phyloP scores from a whole-genome alignment of 2,888 invertebrate species.

The Aleiodes alternator region DNA sequence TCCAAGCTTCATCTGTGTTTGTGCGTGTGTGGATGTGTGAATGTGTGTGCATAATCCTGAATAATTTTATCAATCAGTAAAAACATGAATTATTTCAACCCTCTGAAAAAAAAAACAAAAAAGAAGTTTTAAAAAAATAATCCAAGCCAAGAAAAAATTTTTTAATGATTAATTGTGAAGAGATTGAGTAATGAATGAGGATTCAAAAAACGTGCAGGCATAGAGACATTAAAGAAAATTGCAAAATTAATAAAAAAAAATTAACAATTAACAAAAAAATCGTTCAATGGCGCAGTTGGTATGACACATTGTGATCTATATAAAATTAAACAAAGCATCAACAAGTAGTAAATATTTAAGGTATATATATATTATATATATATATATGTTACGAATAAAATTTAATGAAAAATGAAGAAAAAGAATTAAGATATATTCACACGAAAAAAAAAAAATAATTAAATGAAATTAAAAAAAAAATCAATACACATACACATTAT shows the following conservation, averaged over 20 bases:
- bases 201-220: constrained; percentile 59
- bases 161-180: constrained; percentile 35
- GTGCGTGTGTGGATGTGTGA: too few relatives aligned
- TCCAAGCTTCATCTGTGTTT: constrained; percentile 28
- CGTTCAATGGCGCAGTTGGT: constrained; percentile 70
- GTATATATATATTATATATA: constrained; percentile 52
- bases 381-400: constrained; percentile 58
- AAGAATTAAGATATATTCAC: constrained; percentile 32
- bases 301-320: constrained; percentile 74
- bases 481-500: constrained; percentile 16
- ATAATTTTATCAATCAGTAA: background rate
- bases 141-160: constrained; percentile 20
- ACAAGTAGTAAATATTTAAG: constrained; percentile 72
- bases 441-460: constrained; percentile 30
- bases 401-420: constrained; percentile 40
- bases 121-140: constrained; percentile 8
- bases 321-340: constrained; percentile 70
- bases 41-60: background rate
- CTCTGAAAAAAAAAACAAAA: background rate
- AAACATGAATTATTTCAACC: background rate
- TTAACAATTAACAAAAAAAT: constrained; percentile 35
- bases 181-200: constrained; percentile 44
- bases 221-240: constrained; percentile 51
- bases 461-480: constrained; percentile 16
- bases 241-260: constrained; percentile 45